Conservation (phyloP, 2,888 invertebrate species). For the Harpalus rubripes region DNA sequence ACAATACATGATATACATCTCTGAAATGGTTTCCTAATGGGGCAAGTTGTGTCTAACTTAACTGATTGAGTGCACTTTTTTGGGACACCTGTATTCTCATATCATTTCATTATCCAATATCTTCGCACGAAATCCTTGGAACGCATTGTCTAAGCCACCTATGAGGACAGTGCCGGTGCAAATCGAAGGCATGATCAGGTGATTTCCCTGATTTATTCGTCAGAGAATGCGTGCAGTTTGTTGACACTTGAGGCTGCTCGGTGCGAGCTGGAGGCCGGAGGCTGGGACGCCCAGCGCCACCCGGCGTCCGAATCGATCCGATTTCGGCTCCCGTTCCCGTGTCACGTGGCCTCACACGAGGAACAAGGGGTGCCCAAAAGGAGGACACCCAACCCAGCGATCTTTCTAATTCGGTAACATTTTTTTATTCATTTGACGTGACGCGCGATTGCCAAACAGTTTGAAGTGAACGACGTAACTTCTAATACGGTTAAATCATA, state of each 20-base stretch:
- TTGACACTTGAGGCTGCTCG: slow-evolving; percentile 37
- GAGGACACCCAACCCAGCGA: not conserved
- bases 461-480: too few species aligned
- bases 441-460: too few species aligned
- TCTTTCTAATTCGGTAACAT: not conserved
- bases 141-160: not conserved
- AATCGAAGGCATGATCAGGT: slow-evolving; percentile 1
- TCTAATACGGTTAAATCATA: too few species aligned
- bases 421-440: not conserved
- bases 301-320: slow-evolving; percentile 43
- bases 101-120: too few species aligned
- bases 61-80: too few species aligned
- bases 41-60: too few species aligned
- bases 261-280: not conserved
- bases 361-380: slow-evolving; percentile 4
- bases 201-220: slow-evolving; percentile 41
- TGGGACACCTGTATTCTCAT: too few species aligned
- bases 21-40: too few species aligned
- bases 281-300: slow-evolving; percentile 8
- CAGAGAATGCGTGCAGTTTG: slow-evolving; percentile 29
- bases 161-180: not conserved
- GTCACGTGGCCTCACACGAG: slow-evolving; percentile 27
- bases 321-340: slow-evolving; percentile 33
- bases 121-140: not conserved
- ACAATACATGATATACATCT: too few species aligned